Percentiles rank a stretch among this genome's conserved stretches.
Evolutionary conservation across 2,113 vertebrate species (phyloP).

Genomic region (Hepsetus odoe): DNA sequence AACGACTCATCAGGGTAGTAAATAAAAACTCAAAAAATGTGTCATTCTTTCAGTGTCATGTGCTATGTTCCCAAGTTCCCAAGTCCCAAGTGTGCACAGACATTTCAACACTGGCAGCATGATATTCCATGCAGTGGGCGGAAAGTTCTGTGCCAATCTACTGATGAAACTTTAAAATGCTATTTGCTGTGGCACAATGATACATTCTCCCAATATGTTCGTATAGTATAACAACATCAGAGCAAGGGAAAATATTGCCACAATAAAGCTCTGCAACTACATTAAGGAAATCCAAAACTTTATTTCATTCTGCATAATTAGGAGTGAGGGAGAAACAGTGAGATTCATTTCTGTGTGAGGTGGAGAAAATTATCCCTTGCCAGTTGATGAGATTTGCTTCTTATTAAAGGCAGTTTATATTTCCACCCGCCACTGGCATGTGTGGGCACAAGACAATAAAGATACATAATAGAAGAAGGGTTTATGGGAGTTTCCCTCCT

Average conservation of each 20-base stretch:
- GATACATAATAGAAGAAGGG: constrained; percentile 53
- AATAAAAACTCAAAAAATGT: background rate
- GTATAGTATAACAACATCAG: constrained; percentile 46
- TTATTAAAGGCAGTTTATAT: constrained; percentile 58
- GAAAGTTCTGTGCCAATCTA: constrained; percentile 17
- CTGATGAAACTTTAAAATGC: constrained; percentile 44
- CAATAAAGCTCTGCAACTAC: constrained; percentile 50
- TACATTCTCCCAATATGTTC: constrained; percentile 43
- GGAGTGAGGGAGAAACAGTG: constrained; percentile 41
- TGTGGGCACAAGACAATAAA: constrained; percentile 52
- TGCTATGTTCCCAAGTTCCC: background rate
- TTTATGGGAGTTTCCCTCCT: constrained; percentile 41
- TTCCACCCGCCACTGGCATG: constrained; percentile 40
- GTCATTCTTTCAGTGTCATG: constrained; percentile 30
- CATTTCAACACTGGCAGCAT: constrained; percentile 11
- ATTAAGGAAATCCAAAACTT: constrained; percentile 50
- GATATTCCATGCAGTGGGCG: constrained; percentile 10
- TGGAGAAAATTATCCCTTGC: constrained; percentile 35
- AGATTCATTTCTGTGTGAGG: constrained; percentile 54
- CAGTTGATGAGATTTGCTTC: constrained; percentile 57
- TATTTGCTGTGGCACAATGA: constrained; percentile 46
- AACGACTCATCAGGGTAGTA: constrained; percentile 16
- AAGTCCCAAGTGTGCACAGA: constrained; percentile 8
- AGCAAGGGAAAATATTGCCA: constrained; percentile 33
- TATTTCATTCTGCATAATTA: constrained; percentile 60